These are phyloP conservation scores for Bungarus multicinctus DNA, from an alignment of 2,113 vertebrate genomes.

Conservation along the genomic window DNA sequence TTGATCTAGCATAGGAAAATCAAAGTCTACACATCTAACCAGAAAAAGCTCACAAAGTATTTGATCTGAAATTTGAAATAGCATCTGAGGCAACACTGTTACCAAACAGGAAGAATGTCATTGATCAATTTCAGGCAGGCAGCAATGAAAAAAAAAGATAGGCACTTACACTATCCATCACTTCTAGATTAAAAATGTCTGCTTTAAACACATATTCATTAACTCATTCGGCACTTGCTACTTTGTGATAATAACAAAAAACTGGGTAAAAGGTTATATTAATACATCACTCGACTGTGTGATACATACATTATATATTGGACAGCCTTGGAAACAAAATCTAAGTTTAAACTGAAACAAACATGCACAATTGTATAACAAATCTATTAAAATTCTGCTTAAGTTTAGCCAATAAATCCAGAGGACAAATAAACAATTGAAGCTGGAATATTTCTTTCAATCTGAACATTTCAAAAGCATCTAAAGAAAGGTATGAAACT, in stretches of 20 bases:
- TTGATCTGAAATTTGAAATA: background rate
- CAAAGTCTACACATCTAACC: background rate
- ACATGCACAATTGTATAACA: background rate
- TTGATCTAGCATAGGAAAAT: background rate
- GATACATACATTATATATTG: background rate
- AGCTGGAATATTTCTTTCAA: constrained; percentile 13
- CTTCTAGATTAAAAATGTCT: background rate
- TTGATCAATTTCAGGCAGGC: background rate
- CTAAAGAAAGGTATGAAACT: background rate
- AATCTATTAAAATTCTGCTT: background rate
- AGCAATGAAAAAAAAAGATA: background rate
- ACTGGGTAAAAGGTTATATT: background rate
- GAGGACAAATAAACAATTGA: constrained; percentile 16
- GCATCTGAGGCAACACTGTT: background rate
- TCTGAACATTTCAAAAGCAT: constrained; percentile 22
- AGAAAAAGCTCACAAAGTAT: background rate
- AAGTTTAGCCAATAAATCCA: constrained; percentile 8
- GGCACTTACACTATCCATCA: background rate
- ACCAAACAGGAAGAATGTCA: background rate
- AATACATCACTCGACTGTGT: background rate
- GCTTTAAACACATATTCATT: background rate
- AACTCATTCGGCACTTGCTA: background rate
- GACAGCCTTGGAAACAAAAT: background rate
- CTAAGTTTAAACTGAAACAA: background rate
- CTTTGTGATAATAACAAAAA: background rate